These are phyloP conservation scores for Luidia sarsii DNA, from an alignment of 53 echinoderm and acorn worm species.

Conservation along the genomic window DNA sequence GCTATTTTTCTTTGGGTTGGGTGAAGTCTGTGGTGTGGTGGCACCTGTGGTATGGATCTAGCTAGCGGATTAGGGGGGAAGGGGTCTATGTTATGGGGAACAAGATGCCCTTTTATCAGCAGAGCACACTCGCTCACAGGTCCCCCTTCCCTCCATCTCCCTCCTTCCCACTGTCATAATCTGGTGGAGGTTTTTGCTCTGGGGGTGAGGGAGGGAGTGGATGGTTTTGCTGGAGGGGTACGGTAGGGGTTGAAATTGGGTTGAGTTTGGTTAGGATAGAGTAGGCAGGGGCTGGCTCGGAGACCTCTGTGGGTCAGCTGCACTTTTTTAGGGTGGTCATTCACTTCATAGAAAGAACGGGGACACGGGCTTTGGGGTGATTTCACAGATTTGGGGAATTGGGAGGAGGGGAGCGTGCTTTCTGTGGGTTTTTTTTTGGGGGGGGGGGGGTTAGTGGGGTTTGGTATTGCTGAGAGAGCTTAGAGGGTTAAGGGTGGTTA, in stretches of 20 bases:
- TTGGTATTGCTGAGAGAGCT: too few relatives aligned
- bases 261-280: too few relatives aligned
- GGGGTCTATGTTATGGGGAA: background rate
- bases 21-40: too few relatives aligned
- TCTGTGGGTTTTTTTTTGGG: too few relatives aligned
- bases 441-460: background rate
- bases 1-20: too few relatives aligned
- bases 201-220: background rate
- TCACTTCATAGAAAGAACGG: background rate
- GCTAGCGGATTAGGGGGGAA: conserved; percentile 2
- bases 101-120: conserved; percentile 39
- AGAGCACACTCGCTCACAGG: background rate
- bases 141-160: too few relatives aligned
- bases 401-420: background rate
- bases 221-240: background rate
- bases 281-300: too few relatives aligned
- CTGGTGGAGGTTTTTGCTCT: background rate
- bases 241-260: too few relatives aligned
- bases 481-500: too few relatives aligned
- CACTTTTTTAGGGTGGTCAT: conserved; percentile 21
- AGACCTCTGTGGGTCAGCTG: conserved; percentile 3
- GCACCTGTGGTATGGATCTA: conserved; percentile 33
- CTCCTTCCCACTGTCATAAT: conserved; percentile 1
- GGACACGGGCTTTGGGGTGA: background rate
- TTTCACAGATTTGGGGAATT: background rate